Base-by-base conservation (phyloP, 1,140 invertebrate species). In the Pseudomyrmex sp. region DNA sequence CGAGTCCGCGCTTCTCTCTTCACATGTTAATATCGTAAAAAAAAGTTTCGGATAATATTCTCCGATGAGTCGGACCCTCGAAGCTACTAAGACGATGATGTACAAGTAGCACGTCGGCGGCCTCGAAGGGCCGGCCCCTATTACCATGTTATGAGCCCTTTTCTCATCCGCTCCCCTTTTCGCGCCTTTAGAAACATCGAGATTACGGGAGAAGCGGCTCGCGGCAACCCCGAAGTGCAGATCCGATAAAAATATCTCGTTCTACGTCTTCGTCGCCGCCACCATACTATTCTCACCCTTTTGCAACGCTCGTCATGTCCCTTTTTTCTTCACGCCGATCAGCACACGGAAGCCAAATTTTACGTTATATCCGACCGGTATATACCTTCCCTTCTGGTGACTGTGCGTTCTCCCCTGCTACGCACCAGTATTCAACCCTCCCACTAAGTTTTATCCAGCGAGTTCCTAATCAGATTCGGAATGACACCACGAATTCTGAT, bases 161-260 rank as follows among this genome's bases (percentile, higher is more conserved):
- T 59, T 73, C 9, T 52, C 50, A 13, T 52, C 9, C 46, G 68
- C 48, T 65, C 48, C n/a, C 56, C 59, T 48, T 54, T 63, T 73
- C 66, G 59, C 66, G 79, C 79, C 79, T 82, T 82, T 58, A 63
- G 58, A 52, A 73, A 73, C 68, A 12, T 8, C 69, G 79, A 73
- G 79, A 82, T 82, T 82, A 73, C 68, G 68, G 35, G 35, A 35
- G 35, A 44, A 73, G 66, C 69, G 56, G 56, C 69, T 61, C 58
- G 58, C 46, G 2, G 5, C 69, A 72, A 73, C 58, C 69, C 23
- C 26, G 58, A 23, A n/a, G 54, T 82, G 26, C 35, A 82, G 69
- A 82, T 82, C 56, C 79, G 79, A 82, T 82, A 82, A 82, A 82
- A 82, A 73, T 82, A 82, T 82, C 69, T 82, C 79, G 23, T 73